A percentile compares a stretch with the other conserved stretches of the same genome.
phyloP scores from a whole-genome alignment of 1,140 invertebrate species.

The Megathymus violae region DNA sequence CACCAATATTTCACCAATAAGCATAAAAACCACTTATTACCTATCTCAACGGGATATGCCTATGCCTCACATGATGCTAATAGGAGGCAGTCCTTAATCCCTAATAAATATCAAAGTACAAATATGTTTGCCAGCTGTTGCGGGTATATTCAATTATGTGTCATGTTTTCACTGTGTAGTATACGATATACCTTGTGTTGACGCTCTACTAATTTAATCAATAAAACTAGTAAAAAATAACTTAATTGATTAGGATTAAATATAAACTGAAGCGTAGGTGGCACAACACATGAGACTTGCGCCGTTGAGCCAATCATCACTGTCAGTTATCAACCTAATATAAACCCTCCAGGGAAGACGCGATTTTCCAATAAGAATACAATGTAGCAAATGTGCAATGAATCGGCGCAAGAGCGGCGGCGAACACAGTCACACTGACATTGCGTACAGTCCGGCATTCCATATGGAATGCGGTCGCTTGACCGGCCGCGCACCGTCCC shows the following conservation, averaged over 20 bases:
- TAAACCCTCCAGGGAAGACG: slow-evolving; percentile 43
- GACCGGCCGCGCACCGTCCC: slow-evolving; percentile 75
- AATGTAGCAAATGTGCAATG: slow-evolving; percentile 70
- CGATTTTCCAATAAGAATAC: slow-evolving; percentile 43
- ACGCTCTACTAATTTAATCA: too few species aligned
- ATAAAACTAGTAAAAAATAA: neutral
- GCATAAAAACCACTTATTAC: too few species aligned
- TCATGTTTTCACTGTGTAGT: too few species aligned
- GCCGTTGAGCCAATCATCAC: slow-evolving; percentile 59
- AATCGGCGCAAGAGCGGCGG: slow-evolving; percentile 50
- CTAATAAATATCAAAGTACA: neutral
- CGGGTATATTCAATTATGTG: too few species aligned
- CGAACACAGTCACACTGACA: slow-evolving; percentile 75
- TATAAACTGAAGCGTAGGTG: slow-evolving; percentile 36
- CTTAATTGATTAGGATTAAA: neutral
- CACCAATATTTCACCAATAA: too few species aligned
- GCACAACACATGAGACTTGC: slow-evolving; percentile 55
- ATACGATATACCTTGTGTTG: too few species aligned
- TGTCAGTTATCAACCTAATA: slow-evolving; percentile 44
- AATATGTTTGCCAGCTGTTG: neutral
- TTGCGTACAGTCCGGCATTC: slow-evolving; percentile 80
- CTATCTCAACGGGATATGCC: too few species aligned
- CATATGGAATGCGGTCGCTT: slow-evolving; percentile 81
- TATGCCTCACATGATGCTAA: too few species aligned
- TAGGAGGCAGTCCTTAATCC: neutral